Percentiles rank a stretch among this genome's conserved stretches.
Conservation (phyloP, 2,797 vertebrate species). For the Takifugu ocellatus region DNA sequence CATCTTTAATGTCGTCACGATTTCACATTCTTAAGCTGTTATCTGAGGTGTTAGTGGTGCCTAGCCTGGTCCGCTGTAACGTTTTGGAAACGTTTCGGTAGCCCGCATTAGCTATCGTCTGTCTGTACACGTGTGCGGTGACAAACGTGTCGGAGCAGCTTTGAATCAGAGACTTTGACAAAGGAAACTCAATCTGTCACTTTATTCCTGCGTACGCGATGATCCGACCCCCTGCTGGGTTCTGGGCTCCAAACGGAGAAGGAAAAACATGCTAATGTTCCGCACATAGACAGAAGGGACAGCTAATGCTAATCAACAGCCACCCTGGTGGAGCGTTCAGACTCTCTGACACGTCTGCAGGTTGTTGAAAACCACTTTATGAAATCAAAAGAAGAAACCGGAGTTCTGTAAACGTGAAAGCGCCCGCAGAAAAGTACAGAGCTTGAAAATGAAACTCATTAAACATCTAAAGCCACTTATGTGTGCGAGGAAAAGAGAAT, state of each 20-base stretch:
- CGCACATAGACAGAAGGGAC: constrained; percentile 3
- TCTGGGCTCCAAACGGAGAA: neutral
- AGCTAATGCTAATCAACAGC: constrained; percentile 32
- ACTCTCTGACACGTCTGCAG: constrained; percentile 42
- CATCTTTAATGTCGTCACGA: too few relatives aligned
- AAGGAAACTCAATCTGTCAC: neutral
- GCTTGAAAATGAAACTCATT: constrained; percentile 51
- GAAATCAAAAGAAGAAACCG: constrained; percentile 36
- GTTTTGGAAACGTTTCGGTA: too few relatives aligned
- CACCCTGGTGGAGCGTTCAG: constrained; percentile 11
- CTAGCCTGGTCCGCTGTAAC: too few relatives aligned
- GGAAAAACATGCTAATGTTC: neutral
- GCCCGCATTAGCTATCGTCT: too few relatives aligned
- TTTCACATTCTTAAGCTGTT: too few relatives aligned
- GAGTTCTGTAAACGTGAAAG: constrained; percentile 30
- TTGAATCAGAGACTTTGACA: neutral
- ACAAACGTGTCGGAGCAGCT: neutral
- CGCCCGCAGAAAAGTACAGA: constrained; percentile 41
- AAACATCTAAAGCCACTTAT: constrained; percentile 34
- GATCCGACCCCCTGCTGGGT: neutral
- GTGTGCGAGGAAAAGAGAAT: constrained; percentile 19
- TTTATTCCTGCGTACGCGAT: neutral
- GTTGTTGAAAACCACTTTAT: constrained; percentile 44
- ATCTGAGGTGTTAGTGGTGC: too few relatives aligned
- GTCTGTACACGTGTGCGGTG: neutral